Evolutionary conservation across 2,797 vertebrate species (phyloP).

Genomic region (Esox masquinongy): DNA sequence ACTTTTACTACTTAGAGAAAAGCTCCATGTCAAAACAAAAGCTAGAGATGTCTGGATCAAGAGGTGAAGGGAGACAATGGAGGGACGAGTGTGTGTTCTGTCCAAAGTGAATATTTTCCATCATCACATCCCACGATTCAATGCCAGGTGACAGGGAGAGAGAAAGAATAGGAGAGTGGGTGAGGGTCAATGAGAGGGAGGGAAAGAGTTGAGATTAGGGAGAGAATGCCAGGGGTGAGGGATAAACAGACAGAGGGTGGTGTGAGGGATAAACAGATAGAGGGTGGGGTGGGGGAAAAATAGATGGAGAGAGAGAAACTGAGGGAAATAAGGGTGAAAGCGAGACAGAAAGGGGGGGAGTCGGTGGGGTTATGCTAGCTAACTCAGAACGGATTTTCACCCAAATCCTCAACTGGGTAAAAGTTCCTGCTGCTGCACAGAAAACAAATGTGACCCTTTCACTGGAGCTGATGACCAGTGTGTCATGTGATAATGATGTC

Average conservation of each 20-base stretch:
- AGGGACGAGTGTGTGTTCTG: neutral
- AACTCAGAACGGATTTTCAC: neutral
- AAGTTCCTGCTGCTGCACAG: neutral
- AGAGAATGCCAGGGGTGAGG: neutral
- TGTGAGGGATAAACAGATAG: too few species aligned
- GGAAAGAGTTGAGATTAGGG: neutral
- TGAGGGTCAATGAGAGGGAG: too few species aligned
- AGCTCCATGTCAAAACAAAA: too few species aligned
- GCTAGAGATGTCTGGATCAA: neutral
- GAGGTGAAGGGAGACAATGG: neutral
- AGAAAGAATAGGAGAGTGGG: neutral
- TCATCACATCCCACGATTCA: constrained; percentile 12
- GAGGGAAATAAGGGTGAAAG: neutral
- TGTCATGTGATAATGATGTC: too few species aligned
- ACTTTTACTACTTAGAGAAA: too few species aligned
- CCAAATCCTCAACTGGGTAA: constrained; percentile 3
- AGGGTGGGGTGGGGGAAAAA: too few species aligned
- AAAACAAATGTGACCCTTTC: neutral
- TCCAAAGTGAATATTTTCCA: constrained; percentile 8
- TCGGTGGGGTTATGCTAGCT: too few species aligned
- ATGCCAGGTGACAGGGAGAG: neutral
- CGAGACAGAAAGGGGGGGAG: neutral
- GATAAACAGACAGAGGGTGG: neutral
- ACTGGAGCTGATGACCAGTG: neutral
- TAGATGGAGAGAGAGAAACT: too few species aligned